Evolutionary conservation across 1,140 invertebrate genomes (phyloP).

Genomic region (Nilaparvata lugens): DNA sequence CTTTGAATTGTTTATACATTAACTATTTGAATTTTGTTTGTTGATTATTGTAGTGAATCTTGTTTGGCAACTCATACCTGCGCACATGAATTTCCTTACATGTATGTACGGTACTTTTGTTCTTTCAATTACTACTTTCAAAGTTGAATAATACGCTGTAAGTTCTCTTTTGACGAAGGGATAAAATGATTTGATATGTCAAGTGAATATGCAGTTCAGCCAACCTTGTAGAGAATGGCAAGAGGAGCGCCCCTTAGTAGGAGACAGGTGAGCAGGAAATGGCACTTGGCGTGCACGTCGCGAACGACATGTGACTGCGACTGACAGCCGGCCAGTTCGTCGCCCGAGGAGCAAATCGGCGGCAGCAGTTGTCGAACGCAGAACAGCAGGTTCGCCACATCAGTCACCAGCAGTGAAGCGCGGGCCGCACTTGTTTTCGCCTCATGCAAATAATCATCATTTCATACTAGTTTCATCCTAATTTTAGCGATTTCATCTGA

Average conservation of each 20-base stretch:
- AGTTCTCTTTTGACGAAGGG: no score
- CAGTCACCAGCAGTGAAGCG: constrained; percentile 52
- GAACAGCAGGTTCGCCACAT: constrained; percentile 61
- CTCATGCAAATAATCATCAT: constrained; percentile 31
- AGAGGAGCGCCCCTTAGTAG: constrained; percentile 59
- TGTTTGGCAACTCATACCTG: no score
- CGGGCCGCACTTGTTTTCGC: constrained; percentile 48
- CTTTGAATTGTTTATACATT: no score
- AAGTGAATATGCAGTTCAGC: background rate
- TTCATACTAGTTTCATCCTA: constrained; percentile 1
- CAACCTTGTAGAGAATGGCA: constrained; percentile 62
- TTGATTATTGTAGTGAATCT: no score
- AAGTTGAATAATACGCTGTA: no score
- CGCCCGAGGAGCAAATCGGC: constrained; percentile 47
- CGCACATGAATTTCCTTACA: no score
- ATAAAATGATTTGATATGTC: background rate
- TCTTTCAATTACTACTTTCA: no score
- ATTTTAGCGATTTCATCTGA: no score
- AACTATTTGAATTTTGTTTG: no score
- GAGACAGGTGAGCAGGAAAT: constrained; percentile 58
- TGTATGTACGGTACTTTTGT: no score
- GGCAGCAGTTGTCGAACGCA: constrained; percentile 59
- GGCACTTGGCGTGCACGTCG: constrained; percentile 69
- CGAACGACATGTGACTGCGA: constrained; percentile 51
- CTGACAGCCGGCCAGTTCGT: constrained; percentile 47